phyloP scores from a whole-genome alignment of 1,140 invertebrate species.

The Tetramorium simillimum region DNA sequence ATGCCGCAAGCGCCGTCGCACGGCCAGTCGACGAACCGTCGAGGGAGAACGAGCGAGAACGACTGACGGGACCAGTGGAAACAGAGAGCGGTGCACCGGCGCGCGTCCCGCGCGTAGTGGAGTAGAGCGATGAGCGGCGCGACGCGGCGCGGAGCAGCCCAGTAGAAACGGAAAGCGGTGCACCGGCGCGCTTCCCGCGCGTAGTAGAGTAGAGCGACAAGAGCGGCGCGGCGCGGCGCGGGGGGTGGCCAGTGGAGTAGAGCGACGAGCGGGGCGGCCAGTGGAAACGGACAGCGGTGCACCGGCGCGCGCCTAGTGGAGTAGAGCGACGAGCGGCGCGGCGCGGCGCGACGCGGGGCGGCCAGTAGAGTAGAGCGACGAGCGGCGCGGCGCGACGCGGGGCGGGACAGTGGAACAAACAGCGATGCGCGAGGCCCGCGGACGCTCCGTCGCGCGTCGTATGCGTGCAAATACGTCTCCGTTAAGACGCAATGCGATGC shows the following conservation, averaged over 20 bases:
- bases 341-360: background rate
- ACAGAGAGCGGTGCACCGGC: conserved; percentile 41
- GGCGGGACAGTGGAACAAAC: background rate
- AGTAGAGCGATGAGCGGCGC: conserved; percentile 50
- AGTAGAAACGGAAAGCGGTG: conserved; percentile 7
- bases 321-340: background rate
- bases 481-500: background rate
- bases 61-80: conserved; percentile 34
- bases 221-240: conserved; percentile 32
- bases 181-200: conserved; percentile 37
- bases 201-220: background rate
- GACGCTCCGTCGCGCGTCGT: no score
- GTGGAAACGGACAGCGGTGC: conserved; percentile 4
- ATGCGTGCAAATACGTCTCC: no score
- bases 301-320: background rate
- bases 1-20: conserved; percentile 65
- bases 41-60: conserved; percentile 48
- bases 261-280: background rate
- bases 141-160: conserved; percentile 37
- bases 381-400: background rate
- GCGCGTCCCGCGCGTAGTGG: conserved; percentile 44
- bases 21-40: conserved; percentile 67
- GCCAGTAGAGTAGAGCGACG: background rate
- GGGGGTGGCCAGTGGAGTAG: conserved; percentile 19
- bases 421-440: background rate